Conservation (phyloP, 2,888 invertebrate species). For the Torymus aiolomorphi region DNA sequence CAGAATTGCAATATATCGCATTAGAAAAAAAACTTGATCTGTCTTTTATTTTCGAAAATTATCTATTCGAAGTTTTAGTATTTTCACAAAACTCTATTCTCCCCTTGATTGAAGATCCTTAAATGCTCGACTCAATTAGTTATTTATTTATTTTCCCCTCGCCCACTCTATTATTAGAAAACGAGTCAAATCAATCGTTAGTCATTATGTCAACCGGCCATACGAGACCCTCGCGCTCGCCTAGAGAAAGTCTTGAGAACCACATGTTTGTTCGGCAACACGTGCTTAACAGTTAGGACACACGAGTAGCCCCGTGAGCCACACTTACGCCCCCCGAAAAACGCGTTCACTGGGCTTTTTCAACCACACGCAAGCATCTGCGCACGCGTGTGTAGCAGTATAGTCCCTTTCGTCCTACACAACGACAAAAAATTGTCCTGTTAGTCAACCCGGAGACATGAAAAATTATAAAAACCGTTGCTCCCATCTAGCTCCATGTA, state of each 20-base stretch:
- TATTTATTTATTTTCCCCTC: conserved; percentile 11
- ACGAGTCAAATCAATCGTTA: conserved; percentile 28
- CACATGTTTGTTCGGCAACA: conserved; percentile 47
- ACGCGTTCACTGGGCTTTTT: conserved; percentile 30
- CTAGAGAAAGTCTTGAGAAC: conserved; percentile 28
- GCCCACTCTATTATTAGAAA: conserved; percentile 19
- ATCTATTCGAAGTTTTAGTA: no score
- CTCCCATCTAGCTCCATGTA: background rate
- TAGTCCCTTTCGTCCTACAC: no score
- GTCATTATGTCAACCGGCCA: conserved; percentile 34
- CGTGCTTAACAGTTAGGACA: conserved; percentile 49
- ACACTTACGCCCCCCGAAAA: background rate
- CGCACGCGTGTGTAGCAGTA: background rate
- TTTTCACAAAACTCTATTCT: no score
- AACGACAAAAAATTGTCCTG: conserved; percentile 49
- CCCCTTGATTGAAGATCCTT: no score
- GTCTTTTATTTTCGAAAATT: no score
- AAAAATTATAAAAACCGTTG: conserved; percentile 51
- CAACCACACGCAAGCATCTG: conserved; percentile 44
- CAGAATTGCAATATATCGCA: no score
- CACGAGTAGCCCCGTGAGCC: background rate
- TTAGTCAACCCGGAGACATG: conserved; percentile 40
- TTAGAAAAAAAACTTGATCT: no score
- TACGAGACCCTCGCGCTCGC: background rate
- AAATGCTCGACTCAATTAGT: background rate